phyloP scores from a whole-genome alignment of 30 jellyfish, hydroid and myxozoan genomes.

The Hydractinia echinata region DNA sequence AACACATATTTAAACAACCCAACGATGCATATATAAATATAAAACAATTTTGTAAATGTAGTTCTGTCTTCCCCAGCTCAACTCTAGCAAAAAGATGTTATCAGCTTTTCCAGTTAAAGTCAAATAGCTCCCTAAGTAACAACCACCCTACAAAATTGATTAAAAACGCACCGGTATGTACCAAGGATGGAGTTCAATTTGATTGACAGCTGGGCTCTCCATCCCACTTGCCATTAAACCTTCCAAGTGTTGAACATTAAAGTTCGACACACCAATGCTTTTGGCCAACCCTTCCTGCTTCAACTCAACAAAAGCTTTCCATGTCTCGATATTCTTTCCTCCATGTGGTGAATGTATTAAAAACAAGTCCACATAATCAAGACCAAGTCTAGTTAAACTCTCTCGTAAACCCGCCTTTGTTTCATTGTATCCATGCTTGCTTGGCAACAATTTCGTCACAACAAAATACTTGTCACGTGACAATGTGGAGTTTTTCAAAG shows the following conservation, averaged over 20 bases:
- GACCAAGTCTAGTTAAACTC: conserved; percentile 59
- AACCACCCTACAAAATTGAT: neutral
- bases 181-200: conserved; percentile 94
- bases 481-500: conserved; percentile 58
- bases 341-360: conserved; percentile 62
- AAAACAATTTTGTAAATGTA: neutral
- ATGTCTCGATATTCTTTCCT: conserved; percentile 65
- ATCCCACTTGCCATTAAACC: conserved; percentile 42
- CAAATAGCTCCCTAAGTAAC: neutral
- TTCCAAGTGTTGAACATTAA: conserved; percentile 68
- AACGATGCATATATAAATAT: neutral
- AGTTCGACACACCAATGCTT: conserved; percentile 93
- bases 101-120: neutral
- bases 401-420: conserved; percentile 50
- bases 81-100: neutral
- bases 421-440: conserved; percentile 58
- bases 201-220: conserved; percentile 78
- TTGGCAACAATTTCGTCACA: conserved; percentile 70
- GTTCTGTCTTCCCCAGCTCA: neutral
- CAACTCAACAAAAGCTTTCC: conserved; percentile 78
- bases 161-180: conserved; percentile 40
- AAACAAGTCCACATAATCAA: conserved; percentile 71
- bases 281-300: conserved; percentile 61
- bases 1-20: neutral
- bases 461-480: conserved; percentile 71